These are phyloP conservation scores for Aphodius sticticus DNA, from an alignment of 2,888 invertebrate species.

Conservation along the genomic window DNA sequence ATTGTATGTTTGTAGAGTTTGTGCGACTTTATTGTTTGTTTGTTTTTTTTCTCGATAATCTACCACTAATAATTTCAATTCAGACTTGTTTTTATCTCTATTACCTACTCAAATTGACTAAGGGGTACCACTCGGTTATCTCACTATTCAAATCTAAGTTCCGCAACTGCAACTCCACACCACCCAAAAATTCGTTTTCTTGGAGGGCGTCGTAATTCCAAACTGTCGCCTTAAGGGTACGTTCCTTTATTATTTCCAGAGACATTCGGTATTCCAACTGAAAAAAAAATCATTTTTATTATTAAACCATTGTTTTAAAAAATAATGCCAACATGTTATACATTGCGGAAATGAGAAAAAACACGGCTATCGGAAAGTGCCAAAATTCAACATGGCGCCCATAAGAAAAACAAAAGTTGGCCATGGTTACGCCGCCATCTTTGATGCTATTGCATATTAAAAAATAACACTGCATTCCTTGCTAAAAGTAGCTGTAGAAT, in stretches of 20 bases:
- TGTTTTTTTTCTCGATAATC: not conserved
- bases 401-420: too few species aligned
- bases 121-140: conserved; percentile 86
- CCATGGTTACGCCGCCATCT: too few species aligned
- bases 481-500: too few species aligned
- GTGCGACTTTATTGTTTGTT: not conserved
- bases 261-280: conserved; percentile 90
- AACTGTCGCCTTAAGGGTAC: conserved; percentile 89
- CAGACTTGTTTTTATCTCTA: conserved; percentile 21
- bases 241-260: conserved; percentile 76
- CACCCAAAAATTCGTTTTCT: conserved; percentile 94
- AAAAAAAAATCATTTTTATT: conserved; percentile 42
- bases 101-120: conserved; percentile 61
- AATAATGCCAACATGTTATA: too few species aligned
- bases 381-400: too few species aligned
- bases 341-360: too few species aligned
- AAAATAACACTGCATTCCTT: too few species aligned
- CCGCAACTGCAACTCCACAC: conserved; percentile 81
- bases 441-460: too few species aligned
- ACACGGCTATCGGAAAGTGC: too few species aligned
- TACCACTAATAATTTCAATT: not conserved
- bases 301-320: too few species aligned
- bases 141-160: conserved; percentile 80
- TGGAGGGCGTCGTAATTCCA: conserved; percentile 95
- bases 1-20: not conserved